phyloP scores from a whole-genome alignment of 2,888 invertebrate genomes.

The Chalcis sispes region DNA sequence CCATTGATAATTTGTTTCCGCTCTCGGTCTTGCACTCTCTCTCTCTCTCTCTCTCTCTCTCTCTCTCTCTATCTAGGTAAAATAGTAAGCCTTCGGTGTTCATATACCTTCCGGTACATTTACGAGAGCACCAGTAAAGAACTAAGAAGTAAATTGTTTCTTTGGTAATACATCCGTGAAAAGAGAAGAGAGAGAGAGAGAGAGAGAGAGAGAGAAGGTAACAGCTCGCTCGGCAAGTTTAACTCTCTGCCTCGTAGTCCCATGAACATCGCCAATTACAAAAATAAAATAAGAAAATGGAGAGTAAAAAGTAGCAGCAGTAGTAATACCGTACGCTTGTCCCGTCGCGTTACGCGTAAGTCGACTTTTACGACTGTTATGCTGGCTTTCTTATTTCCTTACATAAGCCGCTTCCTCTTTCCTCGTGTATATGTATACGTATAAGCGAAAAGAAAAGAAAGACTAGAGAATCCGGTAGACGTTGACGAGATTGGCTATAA shows the following conservation, averaged over 20 bases:
- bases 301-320: constrained; percentile 57
- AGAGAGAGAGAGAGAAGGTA: no score
- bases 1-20: no score
- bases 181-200: constrained; percentile 27
- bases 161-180: no score
- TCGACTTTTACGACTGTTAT: constrained; percentile 73
- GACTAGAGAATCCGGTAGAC: constrained; percentile 56
- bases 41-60: no score
- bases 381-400: constrained; percentile 53
- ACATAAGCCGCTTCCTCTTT: no score
- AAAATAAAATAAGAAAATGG: constrained; percentile 52
- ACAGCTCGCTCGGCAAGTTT: not conserved
- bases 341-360: constrained; percentile 69
- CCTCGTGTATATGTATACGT: constrained; percentile 8
- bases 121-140: no score
- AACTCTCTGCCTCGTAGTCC: not conserved
- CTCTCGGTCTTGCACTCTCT: no score
- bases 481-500: constrained; percentile 73
- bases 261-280: constrained; percentile 53
- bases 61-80: no score
- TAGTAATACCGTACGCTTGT: constrained; percentile 56
- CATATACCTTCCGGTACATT: no score
- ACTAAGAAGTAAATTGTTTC: no score
- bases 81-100: no score
- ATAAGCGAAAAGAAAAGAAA: no score